These are phyloP conservation scores for Triops cancriformis DNA, from an alignment of 1,140 invertebrate species.

Conservation along the genomic window DNA sequence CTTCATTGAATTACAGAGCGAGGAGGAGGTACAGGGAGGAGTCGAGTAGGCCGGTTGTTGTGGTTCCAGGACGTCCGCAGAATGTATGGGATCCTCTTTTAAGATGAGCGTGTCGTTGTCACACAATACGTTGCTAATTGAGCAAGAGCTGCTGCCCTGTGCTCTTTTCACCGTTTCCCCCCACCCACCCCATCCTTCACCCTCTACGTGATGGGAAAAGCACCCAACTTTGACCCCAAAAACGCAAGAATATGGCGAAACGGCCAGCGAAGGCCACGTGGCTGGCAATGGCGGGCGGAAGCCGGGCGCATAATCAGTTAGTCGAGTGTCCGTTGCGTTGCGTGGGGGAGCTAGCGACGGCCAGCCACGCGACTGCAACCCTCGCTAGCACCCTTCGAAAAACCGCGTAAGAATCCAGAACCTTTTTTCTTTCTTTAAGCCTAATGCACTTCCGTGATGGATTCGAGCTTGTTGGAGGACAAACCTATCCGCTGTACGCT, in stretches of 20 bases:
- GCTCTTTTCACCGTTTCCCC: neutral
- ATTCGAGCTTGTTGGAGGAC: neutral
- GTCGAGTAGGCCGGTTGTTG: neutral
- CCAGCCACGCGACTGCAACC: neutral
- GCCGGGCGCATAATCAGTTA: neutral
- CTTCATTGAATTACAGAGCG: too few species aligned
- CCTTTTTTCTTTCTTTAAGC: neutral
- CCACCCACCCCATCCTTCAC: too few species aligned
- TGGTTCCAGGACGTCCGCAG: neutral
- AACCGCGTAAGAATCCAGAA: neutral
- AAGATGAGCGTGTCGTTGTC: neutral
- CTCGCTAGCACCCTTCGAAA: too few species aligned
- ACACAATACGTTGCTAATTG: slow-evolving; percentile 8
- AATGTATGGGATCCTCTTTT: neutral
- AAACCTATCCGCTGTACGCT: neutral
- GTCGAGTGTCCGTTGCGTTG: neutral
- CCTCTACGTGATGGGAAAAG: too few species aligned
- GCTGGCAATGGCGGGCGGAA: neutral
- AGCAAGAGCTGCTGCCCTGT: neutral
- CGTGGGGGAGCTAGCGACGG: neutral
- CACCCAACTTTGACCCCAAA: too few species aligned
- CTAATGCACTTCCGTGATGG: slow-evolving; percentile 7
- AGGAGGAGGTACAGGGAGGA: neutral
- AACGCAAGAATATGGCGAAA: too few species aligned
- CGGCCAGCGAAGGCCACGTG: too few species aligned